Base-by-base conservation (phyloP, 2,888 invertebrate species). In the Celastrina argiolus region DNA sequence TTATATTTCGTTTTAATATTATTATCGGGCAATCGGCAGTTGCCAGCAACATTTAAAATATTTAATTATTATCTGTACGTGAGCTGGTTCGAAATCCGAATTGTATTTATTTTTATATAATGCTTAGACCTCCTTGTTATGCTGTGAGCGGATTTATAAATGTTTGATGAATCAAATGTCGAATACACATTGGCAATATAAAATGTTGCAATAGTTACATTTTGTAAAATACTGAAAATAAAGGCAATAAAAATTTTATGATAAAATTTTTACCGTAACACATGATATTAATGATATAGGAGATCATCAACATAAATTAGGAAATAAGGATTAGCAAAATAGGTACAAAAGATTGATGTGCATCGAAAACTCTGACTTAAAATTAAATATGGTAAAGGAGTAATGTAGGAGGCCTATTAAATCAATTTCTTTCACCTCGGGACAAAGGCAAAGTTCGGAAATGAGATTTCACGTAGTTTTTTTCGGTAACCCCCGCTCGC, bases 381-480 rank as follows among this genome's bases (percentile, higher is more conserved):
- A 63, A 26, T 68, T 64, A 63, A 69, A 67, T 66, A 39, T 58
- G 65, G 64, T 64, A 68, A 67, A 39, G 64, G 56, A 56, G 63
- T 56, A 45, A 65, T 78, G 76, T 78, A 77, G 77, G 77, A 76
- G 78, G 76, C 79, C 81, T 34, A 65, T 81, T 81, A 59, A 59
- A 58, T 65, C 31, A 74, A 74, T 81, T 78, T 81, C 84, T 83
- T 81, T 78, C 75, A 69, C 77, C 73, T 74, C 75, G 75, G 81
- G 78, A 88, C 87, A 84, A 88, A 74, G 83, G 83, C 78, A 75
- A 82, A 84, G 78, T 83, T 83, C 83, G 89, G 90, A 90, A 89
- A 90, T 87, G 87, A 83, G 84, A 90, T 89, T 90, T 88, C 87
- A 90, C 87, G 89, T 87, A 81, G 88, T 90, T 89, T 90, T 89